Evolutionary conservation across 2,113 vertebrate species (phyloP), one percentile per base, ranked within the genome.

Genomic region (Ancistrus triradiatus): DNA sequence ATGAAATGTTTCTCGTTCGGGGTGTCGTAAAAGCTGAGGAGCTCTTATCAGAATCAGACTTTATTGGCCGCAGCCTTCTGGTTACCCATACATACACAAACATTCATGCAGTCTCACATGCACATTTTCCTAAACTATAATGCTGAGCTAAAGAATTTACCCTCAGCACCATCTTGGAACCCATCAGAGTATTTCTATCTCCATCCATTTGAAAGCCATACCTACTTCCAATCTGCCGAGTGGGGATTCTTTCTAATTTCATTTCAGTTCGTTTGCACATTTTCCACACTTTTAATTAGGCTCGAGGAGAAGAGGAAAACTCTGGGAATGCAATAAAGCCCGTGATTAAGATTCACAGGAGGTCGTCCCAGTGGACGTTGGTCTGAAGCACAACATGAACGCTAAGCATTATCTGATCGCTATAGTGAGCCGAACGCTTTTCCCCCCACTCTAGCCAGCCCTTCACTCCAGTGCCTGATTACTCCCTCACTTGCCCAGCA

Each of bases 231-330:
- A 43, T 57, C 49, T 17, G 17, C 17, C 59, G 59, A 48, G 17
- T 13, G 40, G 47, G 58, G 37, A 50, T 60, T 42, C 15, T 43
- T 49, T 75, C 44, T 69, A 40, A 67, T 72, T 73, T 64, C 28
- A 57, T 61, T 76, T 59, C 52, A 28, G 63, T 68, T 76, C 55
- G 77, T 78, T 77, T 81, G 69, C 66, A 58, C 75, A 74, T 77
- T 77, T 79, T 78, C 56, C 66, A 64, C 70, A 73, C 59, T 77
- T 81, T 61, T 81, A 80, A 77, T 81, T 79, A 79, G 70, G 53
- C 50, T 56, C 61, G 57, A 44, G 42, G 49, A 63, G 27, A 46
- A 24, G 52, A 51, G 44, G 48, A 57, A 60, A 71, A 58, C 49
- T 62, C 63, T 77, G 64, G 11, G 68, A 58, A 78, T 77, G 68